Base-by-base conservation (phyloP, 1,140 invertebrate species). In the Vanessa tameamea region DNA sequence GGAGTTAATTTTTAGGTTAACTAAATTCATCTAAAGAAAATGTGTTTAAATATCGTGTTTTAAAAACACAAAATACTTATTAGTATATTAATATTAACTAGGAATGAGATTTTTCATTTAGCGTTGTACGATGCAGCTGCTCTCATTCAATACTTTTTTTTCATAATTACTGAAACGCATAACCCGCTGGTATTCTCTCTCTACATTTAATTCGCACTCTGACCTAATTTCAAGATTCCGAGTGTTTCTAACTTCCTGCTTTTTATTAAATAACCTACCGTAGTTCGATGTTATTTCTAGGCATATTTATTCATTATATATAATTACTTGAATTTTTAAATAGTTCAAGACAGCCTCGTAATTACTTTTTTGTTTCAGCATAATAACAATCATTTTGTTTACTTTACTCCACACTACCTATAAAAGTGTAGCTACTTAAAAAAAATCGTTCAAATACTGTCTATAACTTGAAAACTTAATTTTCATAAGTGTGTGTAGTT, bases 211-310 rank as follows among this genome's bases (percentile, higher is more conserved):
- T 61, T 14, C 69, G 37, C 64, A 47, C 37, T 14, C 51, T 77
- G 75, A 77, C 70, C 70, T 65, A 72, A 69, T 73, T 77, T 65
- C 50, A 68, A 51, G 31, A 67, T 47, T 63, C 66, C 6, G 51
- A 55, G 15, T 15, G 15, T 67, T 71, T 64, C 64, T 15, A 69
- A 73, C 43, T 47, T 47, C 59, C 43, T 59, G 57, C 7, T 43
- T 43, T 43, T 43, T 43, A 43, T 43, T 43, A 43, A 43, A 43
- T 9, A 43, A 43, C 37, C 37, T 8, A 9, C 7, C 37, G 6
- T 9, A 43, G 37, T 43, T 43, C 7, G 6, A 43, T 43, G 6
- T 9, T 43, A 11, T 43, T 43, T 43, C 37, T 43, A 43, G 37
- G 37, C 8, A 9, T 43, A 43, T 43, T 43, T 43, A 43, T 43